phyloP scores from a whole-genome alignment of 2,888 invertebrate species.

The Hydriomena furcata region DNA sequence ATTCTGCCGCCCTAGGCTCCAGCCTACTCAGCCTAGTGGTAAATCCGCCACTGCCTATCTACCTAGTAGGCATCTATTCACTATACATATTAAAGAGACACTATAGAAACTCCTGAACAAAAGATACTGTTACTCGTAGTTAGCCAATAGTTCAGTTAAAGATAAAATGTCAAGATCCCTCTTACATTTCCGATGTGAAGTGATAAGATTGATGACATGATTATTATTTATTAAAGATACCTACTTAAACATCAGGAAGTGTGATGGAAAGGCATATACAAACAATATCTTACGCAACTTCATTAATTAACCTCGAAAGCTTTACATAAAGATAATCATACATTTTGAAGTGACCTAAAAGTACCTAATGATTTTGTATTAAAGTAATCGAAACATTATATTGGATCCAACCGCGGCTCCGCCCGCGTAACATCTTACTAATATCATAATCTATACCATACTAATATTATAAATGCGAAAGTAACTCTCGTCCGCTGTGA shows the following conservation, averaged over 20 bases:
- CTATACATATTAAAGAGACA: background rate
- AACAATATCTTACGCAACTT: slow-evolving; percentile 48
- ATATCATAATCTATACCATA: too few relatives aligned
- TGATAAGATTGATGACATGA: slow-evolving; percentile 33
- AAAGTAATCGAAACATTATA: slow-evolving; percentile 45
- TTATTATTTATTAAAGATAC: slow-evolving; percentile 16
- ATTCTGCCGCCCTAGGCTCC: too few relatives aligned
- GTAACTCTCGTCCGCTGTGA: too few relatives aligned
- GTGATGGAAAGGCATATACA: slow-evolving; percentile 15
- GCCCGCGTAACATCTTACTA: too few relatives aligned
- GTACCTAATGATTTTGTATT: slow-evolving; percentile 63
- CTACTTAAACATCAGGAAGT: slow-evolving; percentile 27
- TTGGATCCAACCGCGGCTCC: too few relatives aligned
- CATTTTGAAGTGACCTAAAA: slow-evolving; percentile 45
- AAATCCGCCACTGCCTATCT: too few relatives aligned
- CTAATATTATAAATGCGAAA: too few relatives aligned
- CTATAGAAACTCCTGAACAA: slow-evolving; percentile 18
- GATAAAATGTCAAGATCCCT: slow-evolving; percentile 14
- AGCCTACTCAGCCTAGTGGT: too few relatives aligned
- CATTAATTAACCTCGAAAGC: slow-evolving; percentile 65
- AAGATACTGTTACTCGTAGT: slow-evolving; percentile 18
- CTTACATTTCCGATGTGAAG: slow-evolving; percentile 15
- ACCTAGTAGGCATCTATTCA: too few relatives aligned
- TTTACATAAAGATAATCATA: slow-evolving; percentile 39
- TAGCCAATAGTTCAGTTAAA: slow-evolving; percentile 21